Conservation (phyloP, 2,113 vertebrate species). For the Amblyornis subalaris region DNA sequence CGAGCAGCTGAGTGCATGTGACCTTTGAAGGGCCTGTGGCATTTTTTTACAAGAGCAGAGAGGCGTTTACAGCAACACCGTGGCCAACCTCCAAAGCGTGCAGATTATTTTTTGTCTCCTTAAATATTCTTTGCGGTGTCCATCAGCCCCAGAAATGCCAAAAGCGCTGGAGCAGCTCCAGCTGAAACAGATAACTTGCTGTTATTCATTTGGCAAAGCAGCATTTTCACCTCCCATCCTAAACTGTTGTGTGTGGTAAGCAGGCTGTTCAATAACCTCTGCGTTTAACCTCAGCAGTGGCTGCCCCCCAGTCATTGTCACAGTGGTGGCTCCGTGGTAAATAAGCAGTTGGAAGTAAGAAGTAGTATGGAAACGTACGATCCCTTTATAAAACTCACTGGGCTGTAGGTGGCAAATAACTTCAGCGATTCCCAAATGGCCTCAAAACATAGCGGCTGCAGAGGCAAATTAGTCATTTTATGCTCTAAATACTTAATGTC, state of each 20-base stretch:
- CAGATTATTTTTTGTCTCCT: constrained; percentile 12
- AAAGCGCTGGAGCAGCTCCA: constrained; percentile 15
- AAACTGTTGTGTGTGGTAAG: neutral
- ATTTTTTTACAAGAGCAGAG: neutral
- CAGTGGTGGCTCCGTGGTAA: rapidly evolving
- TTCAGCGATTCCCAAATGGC: neutral
- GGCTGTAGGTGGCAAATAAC: constrained; percentile 20
- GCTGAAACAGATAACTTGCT: constrained; percentile 10
- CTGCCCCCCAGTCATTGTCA: neutral
- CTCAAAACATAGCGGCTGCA: neutral
- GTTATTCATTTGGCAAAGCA: neutral
- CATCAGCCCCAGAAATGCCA: neutral
- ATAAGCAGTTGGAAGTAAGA: neutral
- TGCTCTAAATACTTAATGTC: constrained; percentile 17
- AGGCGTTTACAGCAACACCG: rapidly evolving
- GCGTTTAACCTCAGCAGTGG: rapidly evolving
- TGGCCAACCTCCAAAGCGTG: neutral
- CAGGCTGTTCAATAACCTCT: neutral
- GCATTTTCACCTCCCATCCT: neutral
- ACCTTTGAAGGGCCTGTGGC: neutral
- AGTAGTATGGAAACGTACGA: neutral
- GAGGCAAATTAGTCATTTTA: constrained; percentile 18
- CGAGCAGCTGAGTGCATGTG: rapidly evolving
- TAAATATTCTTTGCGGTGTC: neutral
- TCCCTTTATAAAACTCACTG: neutral